Conservation (phyloP, 2,797 vertebrate species). For the Bryconaethiops microstoma region DNA sequence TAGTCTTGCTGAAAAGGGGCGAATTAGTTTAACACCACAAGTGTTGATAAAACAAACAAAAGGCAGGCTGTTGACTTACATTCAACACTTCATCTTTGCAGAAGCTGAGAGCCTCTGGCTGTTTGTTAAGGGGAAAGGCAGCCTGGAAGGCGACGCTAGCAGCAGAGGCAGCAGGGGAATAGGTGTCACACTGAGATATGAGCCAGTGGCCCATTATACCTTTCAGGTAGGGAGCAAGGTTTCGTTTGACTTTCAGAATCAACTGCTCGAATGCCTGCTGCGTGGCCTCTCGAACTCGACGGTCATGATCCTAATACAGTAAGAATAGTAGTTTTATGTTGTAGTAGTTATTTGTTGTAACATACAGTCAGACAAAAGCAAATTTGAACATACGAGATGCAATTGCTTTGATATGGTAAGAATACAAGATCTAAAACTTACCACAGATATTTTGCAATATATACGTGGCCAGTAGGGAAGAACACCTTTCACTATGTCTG, state of each 20-base stretch:
- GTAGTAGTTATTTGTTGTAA: background rate
- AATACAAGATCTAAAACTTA: slow-evolving; percentile 66
- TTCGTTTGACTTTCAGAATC: slow-evolving; percentile 93
- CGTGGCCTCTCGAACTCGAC: slow-evolving; percentile 93
- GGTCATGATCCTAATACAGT: slow-evolving; percentile 87
- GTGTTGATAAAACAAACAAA: slow-evolving; percentile 4
- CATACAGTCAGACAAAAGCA: too few relatives aligned
- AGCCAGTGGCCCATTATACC: slow-evolving; percentile 98
- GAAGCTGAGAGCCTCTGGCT: slow-evolving; percentile 92
- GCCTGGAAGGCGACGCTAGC: slow-evolving; percentile 90
- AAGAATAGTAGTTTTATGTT: too few relatives aligned
- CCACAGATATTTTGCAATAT: slow-evolving; percentile 95
- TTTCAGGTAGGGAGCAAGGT: slow-evolving; percentile 94
- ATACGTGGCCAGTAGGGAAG: slow-evolving; percentile 98
- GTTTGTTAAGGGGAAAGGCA: slow-evolving; percentile 91
- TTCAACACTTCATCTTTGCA: slow-evolving; percentile 94
- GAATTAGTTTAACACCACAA: too few relatives aligned
- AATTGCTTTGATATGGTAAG: too few relatives aligned
- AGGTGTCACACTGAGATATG: slow-evolving; percentile 93
- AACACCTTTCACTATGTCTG: slow-evolving; percentile 92
- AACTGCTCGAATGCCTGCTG: slow-evolving; percentile 95
- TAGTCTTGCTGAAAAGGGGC: too few relatives aligned
- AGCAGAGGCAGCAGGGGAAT: slow-evolving; percentile 89
- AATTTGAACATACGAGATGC: too few relatives aligned
- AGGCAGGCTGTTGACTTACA: slow-evolving; percentile 77